Evolutionary conservation across 2,888 invertebrate species (phyloP).

Genomic region (Nomada flava): DNA sequence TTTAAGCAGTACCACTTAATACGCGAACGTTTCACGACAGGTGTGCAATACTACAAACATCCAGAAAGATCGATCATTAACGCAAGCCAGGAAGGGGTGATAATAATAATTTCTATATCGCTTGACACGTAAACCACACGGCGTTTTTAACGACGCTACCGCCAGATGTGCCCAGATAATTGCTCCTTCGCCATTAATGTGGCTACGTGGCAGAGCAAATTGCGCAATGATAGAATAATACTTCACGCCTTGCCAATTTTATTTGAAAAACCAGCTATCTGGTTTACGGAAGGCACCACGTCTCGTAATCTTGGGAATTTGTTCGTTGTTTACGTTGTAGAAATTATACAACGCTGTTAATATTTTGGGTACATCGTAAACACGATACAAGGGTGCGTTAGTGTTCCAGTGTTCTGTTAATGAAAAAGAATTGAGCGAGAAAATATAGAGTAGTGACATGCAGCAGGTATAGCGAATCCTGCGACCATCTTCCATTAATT

Average conservation of each 20-base stretch:
- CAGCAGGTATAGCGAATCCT: neutral
- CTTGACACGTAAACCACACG: slow-evolving; percentile 37
- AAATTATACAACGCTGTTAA: too few species aligned
- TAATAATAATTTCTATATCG: slow-evolving; percentile 56
- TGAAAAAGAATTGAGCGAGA: neutral
- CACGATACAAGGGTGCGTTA: neutral
- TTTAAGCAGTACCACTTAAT: neutral
- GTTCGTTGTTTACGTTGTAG: too few species aligned
- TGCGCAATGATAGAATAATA: slow-evolving; percentile 9
- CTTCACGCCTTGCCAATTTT: neutral
- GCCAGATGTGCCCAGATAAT: slow-evolving; percentile 72
- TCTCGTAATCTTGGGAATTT: too few species aligned
- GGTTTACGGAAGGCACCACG: too few species aligned
- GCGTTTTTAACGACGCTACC: slow-evolving; percentile 63
- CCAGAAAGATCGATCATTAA: slow-evolving; percentile 49
- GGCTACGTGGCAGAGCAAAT: slow-evolving; percentile 59
- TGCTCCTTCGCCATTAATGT: slow-evolving; percentile 60
- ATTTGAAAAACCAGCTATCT: neutral
- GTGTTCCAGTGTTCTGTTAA: neutral
- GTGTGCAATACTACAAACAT: slow-evolving; percentile 51
- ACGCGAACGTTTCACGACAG: slow-evolving; percentile 21
- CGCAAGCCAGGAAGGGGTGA: slow-evolving; percentile 20
- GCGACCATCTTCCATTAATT: too few species aligned
- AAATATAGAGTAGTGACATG: neutral
- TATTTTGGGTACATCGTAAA: neutral